Evolutionary conservation across 2,888 invertebrate genomes (phyloP).

Genomic region (Xestia sexstrigata): DNA sequence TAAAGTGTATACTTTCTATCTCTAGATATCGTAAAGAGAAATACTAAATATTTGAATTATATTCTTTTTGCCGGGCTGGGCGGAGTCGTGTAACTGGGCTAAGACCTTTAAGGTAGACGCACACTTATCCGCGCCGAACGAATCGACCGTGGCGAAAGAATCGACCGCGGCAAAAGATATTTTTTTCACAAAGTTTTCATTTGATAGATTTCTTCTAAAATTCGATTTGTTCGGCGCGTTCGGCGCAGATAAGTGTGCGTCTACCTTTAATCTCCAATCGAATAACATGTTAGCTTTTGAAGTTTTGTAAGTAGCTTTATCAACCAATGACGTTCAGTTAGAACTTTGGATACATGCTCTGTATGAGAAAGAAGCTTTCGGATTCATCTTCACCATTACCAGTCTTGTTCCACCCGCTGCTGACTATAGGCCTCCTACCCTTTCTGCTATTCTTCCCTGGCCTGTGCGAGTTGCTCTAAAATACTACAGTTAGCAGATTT

Average conservation of each 20-base stretch:
- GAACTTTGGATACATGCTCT: not conserved
- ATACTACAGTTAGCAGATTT: not conserved
- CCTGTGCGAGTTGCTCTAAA: not conserved
- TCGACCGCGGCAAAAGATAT: too few species aligned
- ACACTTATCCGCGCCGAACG: too few species aligned
- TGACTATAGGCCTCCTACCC: not conserved
- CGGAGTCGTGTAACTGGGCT: too few species aligned
- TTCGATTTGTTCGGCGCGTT: too few species aligned
- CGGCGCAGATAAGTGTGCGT: too few species aligned
- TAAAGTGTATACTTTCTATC: too few species aligned
- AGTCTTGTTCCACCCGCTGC: not conserved
- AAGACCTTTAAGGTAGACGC: not conserved
- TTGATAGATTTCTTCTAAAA: too few species aligned
- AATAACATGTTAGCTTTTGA: not conserved
- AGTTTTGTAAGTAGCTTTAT: not conserved
- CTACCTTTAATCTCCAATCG: not conserved
- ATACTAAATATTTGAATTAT: too few species aligned
- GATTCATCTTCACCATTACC: not conserved
- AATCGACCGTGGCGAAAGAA: too few species aligned
- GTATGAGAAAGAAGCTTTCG: not conserved
- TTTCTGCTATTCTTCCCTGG: not conserved
- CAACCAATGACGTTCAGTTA: not conserved
- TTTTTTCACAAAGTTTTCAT: too few species aligned
- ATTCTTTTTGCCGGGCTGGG: too few species aligned
- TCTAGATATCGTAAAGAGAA: too few species aligned